Conservation (phyloP, 2,113 vertebrate species). For the Psilopsiagon aurifrons region DNA sequence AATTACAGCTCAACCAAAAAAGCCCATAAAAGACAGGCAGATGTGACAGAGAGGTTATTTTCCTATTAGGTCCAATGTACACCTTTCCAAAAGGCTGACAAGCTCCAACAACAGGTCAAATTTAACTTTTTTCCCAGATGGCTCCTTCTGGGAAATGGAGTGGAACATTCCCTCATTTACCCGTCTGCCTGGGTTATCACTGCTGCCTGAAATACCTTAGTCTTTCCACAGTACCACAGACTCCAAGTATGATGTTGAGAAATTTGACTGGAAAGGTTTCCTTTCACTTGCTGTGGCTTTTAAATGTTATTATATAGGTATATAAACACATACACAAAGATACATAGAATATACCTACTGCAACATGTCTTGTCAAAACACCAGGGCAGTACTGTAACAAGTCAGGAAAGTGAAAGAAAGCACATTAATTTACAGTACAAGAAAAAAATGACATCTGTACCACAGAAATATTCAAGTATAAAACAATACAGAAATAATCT, state of each 20-base stretch:
- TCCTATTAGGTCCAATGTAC: constrained; percentile 19
- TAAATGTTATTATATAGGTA: background rate
- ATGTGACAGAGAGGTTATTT: constrained; percentile 31
- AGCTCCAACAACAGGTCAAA: constrained; percentile 51
- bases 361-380: constrained; percentile 2
- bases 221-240: background rate
- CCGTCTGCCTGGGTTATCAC: constrained; percentile 17
- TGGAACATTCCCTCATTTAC: constrained; percentile 55
- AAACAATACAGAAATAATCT: background rate
- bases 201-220: background rate
- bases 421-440: background rate
- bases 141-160: constrained; percentile 45
- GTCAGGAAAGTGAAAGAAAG: background rate
- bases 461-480: background rate
- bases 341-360: background rate
- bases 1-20: background rate
- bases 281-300: background rate
- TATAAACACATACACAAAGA: background rate
- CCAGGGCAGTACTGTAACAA: background rate
- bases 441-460: constrained; percentile 1
- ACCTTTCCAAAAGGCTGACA: constrained; percentile 50
- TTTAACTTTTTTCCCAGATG: constrained; percentile 55
- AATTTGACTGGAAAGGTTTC: constrained; percentile 7
- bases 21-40: background rate
- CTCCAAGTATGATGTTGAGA: background rate